phyloP scores from a whole-genome alignment of 2,113 vertebrate species.

The Lates calcarifer region DNA sequence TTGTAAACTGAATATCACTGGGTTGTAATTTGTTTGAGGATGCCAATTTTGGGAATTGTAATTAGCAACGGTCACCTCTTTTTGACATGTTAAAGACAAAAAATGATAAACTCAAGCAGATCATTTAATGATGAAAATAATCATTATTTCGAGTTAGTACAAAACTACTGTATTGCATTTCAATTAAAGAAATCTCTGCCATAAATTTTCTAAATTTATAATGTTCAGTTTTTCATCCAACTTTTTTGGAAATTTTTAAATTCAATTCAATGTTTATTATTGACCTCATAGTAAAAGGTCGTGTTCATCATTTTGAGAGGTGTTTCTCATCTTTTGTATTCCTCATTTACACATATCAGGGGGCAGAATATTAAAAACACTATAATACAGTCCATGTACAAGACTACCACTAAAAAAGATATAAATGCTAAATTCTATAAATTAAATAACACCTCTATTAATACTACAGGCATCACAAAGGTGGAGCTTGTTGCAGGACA shows the following conservation, averaged over 20 bases:
- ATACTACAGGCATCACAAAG: not conserved
- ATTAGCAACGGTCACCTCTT: not conserved
- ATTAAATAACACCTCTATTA: not conserved
- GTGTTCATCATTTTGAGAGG: not conserved
- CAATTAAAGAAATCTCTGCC: not conserved
- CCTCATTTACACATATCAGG: too few relatives aligned
- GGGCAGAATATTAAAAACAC: not conserved
- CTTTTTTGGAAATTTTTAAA: not conserved
- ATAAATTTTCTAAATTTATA: not conserved
- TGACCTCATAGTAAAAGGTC: too few relatives aligned
- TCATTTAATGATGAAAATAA: not conserved
- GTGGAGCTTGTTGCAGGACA: too few relatives aligned
- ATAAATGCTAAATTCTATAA: not conserved
- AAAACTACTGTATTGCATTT: not conserved
- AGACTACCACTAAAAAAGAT: not conserved
- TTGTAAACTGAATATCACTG: not conserved
- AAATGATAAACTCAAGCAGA: not conserved
- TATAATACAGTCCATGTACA: not conserved
- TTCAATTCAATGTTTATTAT: not conserved
- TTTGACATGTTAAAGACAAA: not conserved
- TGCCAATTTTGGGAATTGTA: not conserved
- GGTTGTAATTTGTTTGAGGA: not conserved
- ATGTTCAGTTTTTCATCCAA: not conserved
- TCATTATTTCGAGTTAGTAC: not conserved
- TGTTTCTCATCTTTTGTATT: too few relatives aligned